These are phyloP conservation scores for Heliconius erato DNA, from an alignment of 2,888 invertebrate species.

Conservation along the genomic window DNA sequence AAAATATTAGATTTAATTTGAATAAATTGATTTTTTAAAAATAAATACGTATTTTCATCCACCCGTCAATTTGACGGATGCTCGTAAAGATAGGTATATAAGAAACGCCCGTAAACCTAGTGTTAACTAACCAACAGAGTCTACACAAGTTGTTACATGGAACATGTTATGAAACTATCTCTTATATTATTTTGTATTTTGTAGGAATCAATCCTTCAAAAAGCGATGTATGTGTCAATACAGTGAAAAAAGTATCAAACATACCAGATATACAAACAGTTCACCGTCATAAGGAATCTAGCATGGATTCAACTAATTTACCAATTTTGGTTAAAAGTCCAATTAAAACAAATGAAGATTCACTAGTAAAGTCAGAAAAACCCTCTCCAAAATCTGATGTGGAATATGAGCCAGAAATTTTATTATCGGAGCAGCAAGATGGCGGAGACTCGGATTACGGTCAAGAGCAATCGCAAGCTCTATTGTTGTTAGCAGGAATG, in stretches of 20 bases:
- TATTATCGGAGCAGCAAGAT: slow-evolving; percentile 80
- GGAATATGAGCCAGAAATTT: slow-evolving; percentile 82
- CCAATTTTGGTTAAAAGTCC: slow-evolving; percentile 73
- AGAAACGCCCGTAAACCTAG: no score
- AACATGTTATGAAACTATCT: not conserved
- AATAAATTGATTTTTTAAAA: no score
- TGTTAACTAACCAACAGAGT: no score
- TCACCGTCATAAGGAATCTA: slow-evolving; percentile 69
- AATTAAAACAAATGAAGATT: slow-evolving; percentile 70
- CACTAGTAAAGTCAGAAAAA: slow-evolving; percentile 76
- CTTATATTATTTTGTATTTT: slow-evolving; percentile 48
- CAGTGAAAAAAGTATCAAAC: slow-evolving; percentile 72
- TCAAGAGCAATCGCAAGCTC: slow-evolving; percentile 76
- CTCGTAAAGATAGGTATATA: no score
- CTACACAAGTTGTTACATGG: not conserved
- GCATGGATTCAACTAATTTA: slow-evolving; percentile 64
- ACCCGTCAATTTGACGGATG: no score
- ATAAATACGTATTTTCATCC: no score
- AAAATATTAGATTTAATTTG: no score
- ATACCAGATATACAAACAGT: slow-evolving; percentile 66
- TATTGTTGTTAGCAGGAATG: slow-evolving; percentile 77
- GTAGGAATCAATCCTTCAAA: slow-evolving; percentile 82
- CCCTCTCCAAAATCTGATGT: slow-evolving; percentile 80
- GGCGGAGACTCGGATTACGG: slow-evolving; percentile 72
- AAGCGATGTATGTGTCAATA: slow-evolving; percentile 70